Base-by-base conservation (phyloP, 2,113 vertebrate species). In the Girardinichthys multiradiatus region DNA sequence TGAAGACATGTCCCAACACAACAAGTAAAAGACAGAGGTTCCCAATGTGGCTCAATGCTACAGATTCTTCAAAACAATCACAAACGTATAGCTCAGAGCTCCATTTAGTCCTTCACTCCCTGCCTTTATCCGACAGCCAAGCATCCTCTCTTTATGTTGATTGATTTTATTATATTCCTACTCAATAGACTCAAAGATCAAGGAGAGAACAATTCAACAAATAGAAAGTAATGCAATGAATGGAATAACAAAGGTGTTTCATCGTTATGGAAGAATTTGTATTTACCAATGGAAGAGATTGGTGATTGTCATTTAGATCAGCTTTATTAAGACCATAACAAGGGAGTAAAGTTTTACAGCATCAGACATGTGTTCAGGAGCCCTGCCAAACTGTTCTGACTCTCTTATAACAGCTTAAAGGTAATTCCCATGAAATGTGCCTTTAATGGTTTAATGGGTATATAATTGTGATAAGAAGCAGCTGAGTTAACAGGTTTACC, bases 121-220 rank as follows among this genome's bases (percentile, higher is more conserved):
- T 81, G 31, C 59, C 83, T 86, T 88, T 68, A 79, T 88, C 77
- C 88, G 84, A 86, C 85, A 90, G 81, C 31, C 75, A 85, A 79
- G 57, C 76, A 76, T 89, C 73, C 64, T 57, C 82, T 82, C 76
- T 80, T 72, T 84, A 71, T 79, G 62, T 76, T 82, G 72, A 62
- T 84, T 89, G 90, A 92, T 90, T 90, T 86, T 58, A 76, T 68
- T 68, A 26, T 31, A 80, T 83, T 86, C 84, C 73, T 74, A 88
- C 85, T 91, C 82, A 84, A 79, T 62, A 63, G 68, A 74, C 79
- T 70, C 42, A 65, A 31, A 71, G 3, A 48, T 37, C 64, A 27
- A 65, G 33, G 31, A 60, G 42, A 76, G 24, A 68, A 58, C 54
- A 67, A 73, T 33, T 27, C 74, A 77, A 12, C 7, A 10, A 48